Base-by-base conservation (phyloP, 2,797 vertebrate genomes). In the Argya squamiceps region DNA sequence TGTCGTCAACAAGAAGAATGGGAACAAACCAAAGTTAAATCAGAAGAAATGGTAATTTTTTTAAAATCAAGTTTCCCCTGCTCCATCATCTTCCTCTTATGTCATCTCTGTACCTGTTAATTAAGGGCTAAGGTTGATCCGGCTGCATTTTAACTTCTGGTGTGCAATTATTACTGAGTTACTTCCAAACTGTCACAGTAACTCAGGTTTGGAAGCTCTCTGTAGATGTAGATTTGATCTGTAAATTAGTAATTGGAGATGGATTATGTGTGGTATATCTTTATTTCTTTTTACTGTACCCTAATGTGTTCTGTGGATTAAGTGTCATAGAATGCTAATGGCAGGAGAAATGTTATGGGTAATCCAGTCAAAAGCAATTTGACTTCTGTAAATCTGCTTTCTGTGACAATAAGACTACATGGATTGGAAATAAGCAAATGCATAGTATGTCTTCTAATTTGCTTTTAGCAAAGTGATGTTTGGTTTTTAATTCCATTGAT, bases 41-140 rank as follows among this genome's bases (percentile, higher is more conserved):
- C 98, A 97, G 94, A 99, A 98, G 69, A 99, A 99, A 97, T 98
- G 98, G 99, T 99, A 94, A 97, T 97, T 80, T 96, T 96, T 96
- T 62, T 68, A 10, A 2, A 74, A 86, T 73, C 56, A 34, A 52
- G 14, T 63, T 89, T 73, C 36, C 79, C 24, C 13, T 68, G 34
- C 17, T 32, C n/a, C 44, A n/a, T 18, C 2, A 7, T 69, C 21
- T 64, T 91, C 6, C 39, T 85, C 12, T 79, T 50, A 13, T 2
- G 6, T 46, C 4, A 26, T 69, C 18, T 70, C 52, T 80, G 46
- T 88, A 14, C 23, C 11, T 88, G 5, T 43, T 88, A 75, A 73
- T 6, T 37, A 12, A 49, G 49, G 32, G 26, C 47, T 76, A 15
- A 80, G 27, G 23, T 56, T 71, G 39, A 63, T 78, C 7, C 7